These are phyloP conservation scores for Drosophila grimshawi DNA, from an alignment of 1,140 invertebrate genomes.

Conservation along the genomic window DNA sequence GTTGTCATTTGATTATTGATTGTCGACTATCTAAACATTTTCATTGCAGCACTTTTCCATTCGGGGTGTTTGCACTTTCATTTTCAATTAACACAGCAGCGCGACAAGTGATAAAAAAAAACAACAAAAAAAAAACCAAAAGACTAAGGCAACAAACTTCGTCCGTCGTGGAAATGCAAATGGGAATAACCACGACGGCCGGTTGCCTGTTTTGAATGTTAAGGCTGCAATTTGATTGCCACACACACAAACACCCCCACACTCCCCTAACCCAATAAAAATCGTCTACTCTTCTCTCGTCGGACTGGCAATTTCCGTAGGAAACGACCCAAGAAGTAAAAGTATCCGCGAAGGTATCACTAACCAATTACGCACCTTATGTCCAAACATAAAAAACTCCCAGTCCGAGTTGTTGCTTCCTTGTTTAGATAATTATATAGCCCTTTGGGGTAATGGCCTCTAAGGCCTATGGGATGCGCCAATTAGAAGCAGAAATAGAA, in stretches of 20 bases:
- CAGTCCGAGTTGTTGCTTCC: slow-evolving; percentile 50
- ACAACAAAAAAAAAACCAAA: slow-evolving; percentile 48
- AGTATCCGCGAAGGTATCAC: slow-evolving; percentile 22
- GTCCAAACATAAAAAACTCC: slow-evolving; percentile 23
- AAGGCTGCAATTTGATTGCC: slow-evolving; percentile 39
- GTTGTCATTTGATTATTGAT: slow-evolving; percentile 71
- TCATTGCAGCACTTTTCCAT: slow-evolving; percentile 31
- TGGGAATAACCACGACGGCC: slow-evolving; percentile 10
- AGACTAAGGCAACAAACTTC: slow-evolving; percentile 66
- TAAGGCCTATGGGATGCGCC: background rate
- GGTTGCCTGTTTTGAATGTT: slow-evolving; percentile 52
- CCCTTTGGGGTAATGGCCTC: slow-evolving; percentile 29
- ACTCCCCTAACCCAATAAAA: background rate
- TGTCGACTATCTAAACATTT: slow-evolving; percentile 43
- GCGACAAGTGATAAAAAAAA: slow-evolving; percentile 43
- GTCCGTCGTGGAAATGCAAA: slow-evolving; percentile 19
- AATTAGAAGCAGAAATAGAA: slow-evolving; percentile 66
- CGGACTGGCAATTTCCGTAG: slow-evolving; percentile 46
- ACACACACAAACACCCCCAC: background rate
- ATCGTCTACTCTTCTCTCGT: slow-evolving; percentile 2
- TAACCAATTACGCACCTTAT: slow-evolving; percentile 35
- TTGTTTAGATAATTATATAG: slow-evolving; percentile 64
- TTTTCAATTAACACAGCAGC: slow-evolving; percentile 69
- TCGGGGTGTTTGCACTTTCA: slow-evolving; percentile 71
- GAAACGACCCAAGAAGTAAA: slow-evolving; percentile 48